Conservation (phyloP, 2,888 invertebrate genomes). For the Nomada fucata region DNA sequence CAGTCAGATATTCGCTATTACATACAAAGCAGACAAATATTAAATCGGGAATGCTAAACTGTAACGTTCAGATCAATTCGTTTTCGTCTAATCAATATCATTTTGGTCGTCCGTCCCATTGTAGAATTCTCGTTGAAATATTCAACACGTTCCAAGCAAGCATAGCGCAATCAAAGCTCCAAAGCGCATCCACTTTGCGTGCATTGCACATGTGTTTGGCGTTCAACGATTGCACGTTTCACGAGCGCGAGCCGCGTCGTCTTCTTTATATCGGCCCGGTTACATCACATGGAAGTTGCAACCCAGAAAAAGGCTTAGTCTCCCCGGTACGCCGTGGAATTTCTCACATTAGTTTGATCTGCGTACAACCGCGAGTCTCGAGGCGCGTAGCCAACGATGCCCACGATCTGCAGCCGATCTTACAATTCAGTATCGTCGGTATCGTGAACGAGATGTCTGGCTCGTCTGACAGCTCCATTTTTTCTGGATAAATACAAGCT, state of each 20-base stretch:
- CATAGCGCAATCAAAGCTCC: neutral
- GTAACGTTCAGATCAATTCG: too few species aligned
- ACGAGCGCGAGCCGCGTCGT: conserved; percentile 6
- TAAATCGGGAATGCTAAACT: too few species aligned
- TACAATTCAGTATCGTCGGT: conserved; percentile 31
- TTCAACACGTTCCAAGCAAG: too few species aligned
- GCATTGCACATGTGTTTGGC: neutral
- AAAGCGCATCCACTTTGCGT: neutral
- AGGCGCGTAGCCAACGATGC: conserved; percentile 31
- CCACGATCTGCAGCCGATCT: conserved; percentile 55
- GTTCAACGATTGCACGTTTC: neutral
- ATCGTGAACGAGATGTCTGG: conserved; percentile 47
- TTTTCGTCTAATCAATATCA: too few species aligned
- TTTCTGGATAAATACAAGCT: conserved; percentile 56
- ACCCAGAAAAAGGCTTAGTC: neutral
- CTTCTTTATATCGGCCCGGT: conserved; percentile 15
- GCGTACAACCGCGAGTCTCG: neutral
- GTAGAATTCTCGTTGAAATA: too few species aligned
- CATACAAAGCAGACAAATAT: too few species aligned
- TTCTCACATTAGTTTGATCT: conserved; percentile 39
- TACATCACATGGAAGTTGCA: conserved; percentile 28
- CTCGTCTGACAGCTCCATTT: conserved; percentile 59
- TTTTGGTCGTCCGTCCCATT: too few species aligned
- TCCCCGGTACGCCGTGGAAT: neutral
- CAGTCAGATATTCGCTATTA: too few species aligned